These are phyloP conservation scores for Gryllus longicercus DNA, from an alignment of 2,888 invertebrate genomes.

Conservation along the genomic window DNA sequence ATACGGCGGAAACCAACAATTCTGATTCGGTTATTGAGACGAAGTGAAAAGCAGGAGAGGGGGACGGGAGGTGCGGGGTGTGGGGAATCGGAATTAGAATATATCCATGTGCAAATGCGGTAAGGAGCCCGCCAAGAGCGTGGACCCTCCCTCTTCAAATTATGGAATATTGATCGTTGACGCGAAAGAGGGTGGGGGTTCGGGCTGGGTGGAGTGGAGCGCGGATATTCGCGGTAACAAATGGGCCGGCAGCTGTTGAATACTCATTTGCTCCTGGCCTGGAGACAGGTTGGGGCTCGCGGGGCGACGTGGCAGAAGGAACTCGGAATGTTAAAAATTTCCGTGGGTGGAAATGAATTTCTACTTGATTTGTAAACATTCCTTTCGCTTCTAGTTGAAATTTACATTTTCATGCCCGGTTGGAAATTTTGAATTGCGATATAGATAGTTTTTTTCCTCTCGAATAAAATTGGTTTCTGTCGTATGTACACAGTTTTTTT, in stretches of 20 bases:
- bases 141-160: not conserved
- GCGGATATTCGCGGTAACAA: not conserved
- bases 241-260: not conserved
- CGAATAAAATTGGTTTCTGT: too few relatives aligned
- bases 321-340: too few relatives aligned
- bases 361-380: too few relatives aligned
- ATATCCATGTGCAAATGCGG: slow-evolving; percentile 17
- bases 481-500: too few relatives aligned
- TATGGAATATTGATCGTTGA: slow-evolving; percentile 7
- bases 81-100: not conserved
- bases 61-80: not conserved
- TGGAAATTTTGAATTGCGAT: too few relatives aligned
- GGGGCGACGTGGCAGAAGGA: too few relatives aligned
- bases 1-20: slow-evolving; percentile 9
- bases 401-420: too few relatives aligned
- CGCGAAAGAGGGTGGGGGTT: not conserved
- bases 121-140: not conserved
- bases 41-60: not conserved
- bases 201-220: not conserved
- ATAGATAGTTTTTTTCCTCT: too few relatives aligned
- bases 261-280: not conserved
- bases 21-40: slow-evolving; percentile 17
- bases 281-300: too few relatives aligned
- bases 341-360: too few relatives aligned
- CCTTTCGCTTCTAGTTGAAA: too few relatives aligned